These are phyloP conservation scores for Acrobasis repandana DNA, from an alignment of 2,888 invertebrate species.

Conservation along the genomic window DNA sequence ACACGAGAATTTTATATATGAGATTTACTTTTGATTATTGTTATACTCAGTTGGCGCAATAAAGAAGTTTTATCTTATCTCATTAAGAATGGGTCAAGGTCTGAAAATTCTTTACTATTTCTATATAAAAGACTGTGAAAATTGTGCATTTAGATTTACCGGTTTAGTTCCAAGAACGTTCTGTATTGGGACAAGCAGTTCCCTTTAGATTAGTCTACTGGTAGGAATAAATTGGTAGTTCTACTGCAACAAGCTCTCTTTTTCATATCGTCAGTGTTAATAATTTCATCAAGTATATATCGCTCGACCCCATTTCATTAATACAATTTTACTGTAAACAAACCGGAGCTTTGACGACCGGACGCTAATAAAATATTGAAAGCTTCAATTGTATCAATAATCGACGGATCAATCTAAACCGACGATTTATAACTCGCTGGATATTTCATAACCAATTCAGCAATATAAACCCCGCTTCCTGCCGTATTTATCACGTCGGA, in stretches of 20 bases:
- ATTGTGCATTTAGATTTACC: too few relatives aligned
- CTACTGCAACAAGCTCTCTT: not conserved
- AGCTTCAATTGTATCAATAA: conserved; percentile 8
- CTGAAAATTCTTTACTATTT: too few relatives aligned
- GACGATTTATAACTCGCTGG: conserved; percentile 2
- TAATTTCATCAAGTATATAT: not conserved
- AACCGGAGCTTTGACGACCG: not conserved
- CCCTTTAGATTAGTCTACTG: too few relatives aligned
- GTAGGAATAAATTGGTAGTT: too few relatives aligned
- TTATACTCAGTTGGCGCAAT: too few relatives aligned
- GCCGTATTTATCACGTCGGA: conserved; percentile 16
- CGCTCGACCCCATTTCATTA: not conserved
- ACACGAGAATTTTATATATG: too few relatives aligned
- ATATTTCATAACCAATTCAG: conserved; percentile 15
- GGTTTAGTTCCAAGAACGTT: too few relatives aligned
- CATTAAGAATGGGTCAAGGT: too few relatives aligned
- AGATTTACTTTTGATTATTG: too few relatives aligned
- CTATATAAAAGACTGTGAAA: too few relatives aligned
- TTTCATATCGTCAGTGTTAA: not conserved
- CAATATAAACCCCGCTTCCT: conserved; percentile 12
- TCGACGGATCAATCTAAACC: conserved; percentile 9
- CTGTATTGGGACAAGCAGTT: too few relatives aligned
- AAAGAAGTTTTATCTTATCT: too few relatives aligned
- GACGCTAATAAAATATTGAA: conserved; percentile 8
- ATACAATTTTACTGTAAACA: not conserved